Evolutionary conservation across 1,140 invertebrate species (phyloP).

Genomic region (Drosophila fuyamai): DNA sequence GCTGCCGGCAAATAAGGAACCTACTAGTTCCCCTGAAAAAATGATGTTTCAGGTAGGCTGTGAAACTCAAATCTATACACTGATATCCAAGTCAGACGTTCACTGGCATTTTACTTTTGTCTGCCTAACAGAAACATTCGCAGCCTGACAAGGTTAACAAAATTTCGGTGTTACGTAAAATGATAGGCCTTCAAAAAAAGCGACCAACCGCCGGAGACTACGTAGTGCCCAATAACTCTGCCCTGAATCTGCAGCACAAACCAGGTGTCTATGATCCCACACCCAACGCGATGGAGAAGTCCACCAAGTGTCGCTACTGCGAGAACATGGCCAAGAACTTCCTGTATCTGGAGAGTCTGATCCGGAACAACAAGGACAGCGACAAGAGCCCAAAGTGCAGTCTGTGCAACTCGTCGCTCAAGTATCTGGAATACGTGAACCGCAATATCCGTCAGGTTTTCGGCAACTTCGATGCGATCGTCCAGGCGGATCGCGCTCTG

Average conservation of each 20-base stretch:
- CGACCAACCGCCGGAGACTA: constrained; percentile 41
- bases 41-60: constrained; percentile 56
- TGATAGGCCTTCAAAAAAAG: constrained; percentile 72
- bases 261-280: constrained; percentile 35
- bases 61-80: constrained; percentile 1
- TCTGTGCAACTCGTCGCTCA: constrained; percentile 70
- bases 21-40: not conserved
- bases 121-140: constrained; percentile 28
- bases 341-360: constrained; percentile 78
- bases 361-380: constrained; percentile 65
- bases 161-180: constrained; percentile 78
- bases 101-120: constrained; percentile 10
- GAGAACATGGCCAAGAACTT: constrained; percentile 83
- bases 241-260: constrained; percentile 50
- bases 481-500: constrained; percentile 65
- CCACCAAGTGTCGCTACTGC: constrained; percentile 67
- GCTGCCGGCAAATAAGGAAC: not conserved
- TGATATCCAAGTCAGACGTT: not conserved
- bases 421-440: constrained; percentile 77
- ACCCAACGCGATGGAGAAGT: constrained; percentile 45
- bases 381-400: constrained; percentile 52
- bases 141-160: constrained; percentile 62
- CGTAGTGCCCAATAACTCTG: constrained; percentile 74
- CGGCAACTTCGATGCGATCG: constrained; percentile 68
- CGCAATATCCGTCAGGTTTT: constrained; percentile 74